Base-by-base conservation (phyloP, 1,140 invertebrate species). In the Heliconius eleuchia region DNA sequence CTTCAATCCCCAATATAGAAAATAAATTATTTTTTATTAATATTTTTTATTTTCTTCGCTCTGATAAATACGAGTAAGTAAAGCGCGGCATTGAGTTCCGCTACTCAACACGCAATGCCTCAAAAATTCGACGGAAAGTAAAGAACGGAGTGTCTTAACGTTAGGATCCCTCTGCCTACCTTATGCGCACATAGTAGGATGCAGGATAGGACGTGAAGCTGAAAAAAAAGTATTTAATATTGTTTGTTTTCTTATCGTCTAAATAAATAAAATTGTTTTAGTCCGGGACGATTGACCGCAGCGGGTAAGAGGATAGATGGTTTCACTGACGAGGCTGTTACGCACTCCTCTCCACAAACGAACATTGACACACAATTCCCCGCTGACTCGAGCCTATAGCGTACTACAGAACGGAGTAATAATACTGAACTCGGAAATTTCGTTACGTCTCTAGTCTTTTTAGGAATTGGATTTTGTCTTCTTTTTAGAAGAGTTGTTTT, bases 321-420 rank as follows among this genome's bases (percentile, higher is more conserved):
- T 37, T 74, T 74, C 30, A 60, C 73, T 27, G 57, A 74, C 30
- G 73, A 19, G 18, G 30, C 50, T 30, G 27, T 46, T 73, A 30
- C 50, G 52, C 60, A 60, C 52, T 74, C 60, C 50, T 57, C 37
- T 39, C 27, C 9, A 37, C 18, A 74, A 74, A 74, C 60, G 74
- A 75, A 66, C 66, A 75, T 66, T 75, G 74, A 75, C 74, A 75
- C 52, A 75, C 74, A 75, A 75, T 42, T 46, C 74, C 39, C 4
- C n/a, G 19, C 52, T 60, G 74, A 75, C 74, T 66, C 34, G 52
- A 75, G 52, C 52, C 50, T 74, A 39, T 34, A 34, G 34, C 50
- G 74, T 34, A 34, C 30, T 75, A 74, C 55, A 39, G 37, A 16
- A 39, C 42, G 39, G 23, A 66, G 19, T 42, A 23, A 46, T 46